Percentiles rank a stretch among this genome's conserved stretches.
Evolutionary conservation across 2,797 vertebrate species (phyloP).

Genomic region (Alectoris magna): DNA sequence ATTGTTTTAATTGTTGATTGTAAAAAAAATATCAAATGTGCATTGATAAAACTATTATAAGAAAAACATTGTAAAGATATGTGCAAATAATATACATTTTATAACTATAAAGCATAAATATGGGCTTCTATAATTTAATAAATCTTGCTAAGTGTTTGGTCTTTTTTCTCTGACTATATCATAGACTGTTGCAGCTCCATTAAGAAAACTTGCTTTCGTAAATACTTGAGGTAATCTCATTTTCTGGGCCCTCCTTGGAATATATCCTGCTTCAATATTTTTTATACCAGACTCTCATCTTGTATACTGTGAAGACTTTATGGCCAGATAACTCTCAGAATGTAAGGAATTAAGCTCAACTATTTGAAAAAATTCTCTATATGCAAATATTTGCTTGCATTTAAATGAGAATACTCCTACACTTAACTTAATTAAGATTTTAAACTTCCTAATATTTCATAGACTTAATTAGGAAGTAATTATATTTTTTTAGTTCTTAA

Average conservation of each 20-base stretch:
- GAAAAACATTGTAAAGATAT: background rate
- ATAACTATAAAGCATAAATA: background rate
- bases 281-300: background rate
- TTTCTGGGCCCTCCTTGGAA: background rate
- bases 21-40: slow-evolving; percentile 58
- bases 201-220: background rate
- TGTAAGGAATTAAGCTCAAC: fast-evolving
- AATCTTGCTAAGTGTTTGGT: background rate
- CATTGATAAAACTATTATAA: slow-evolving; percentile 9
- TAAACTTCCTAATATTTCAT: background rate
- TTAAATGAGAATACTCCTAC: background rate
- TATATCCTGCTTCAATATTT: background rate
- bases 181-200: background rate
- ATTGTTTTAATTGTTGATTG: slow-evolving; percentile 35
- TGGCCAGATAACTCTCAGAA: background rate
- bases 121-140: background rate
- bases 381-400: background rate
- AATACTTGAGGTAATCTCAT: background rate
- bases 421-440: fast-evolving
- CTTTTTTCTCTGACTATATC: background rate
- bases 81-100: background rate
- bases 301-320: background rate
- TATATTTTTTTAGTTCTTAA: background rate
- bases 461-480: background rate
- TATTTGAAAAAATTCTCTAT: background rate